Conservation (phyloP, 2,113 vertebrate genomes). For the Bubo blakistoni region DNA sequence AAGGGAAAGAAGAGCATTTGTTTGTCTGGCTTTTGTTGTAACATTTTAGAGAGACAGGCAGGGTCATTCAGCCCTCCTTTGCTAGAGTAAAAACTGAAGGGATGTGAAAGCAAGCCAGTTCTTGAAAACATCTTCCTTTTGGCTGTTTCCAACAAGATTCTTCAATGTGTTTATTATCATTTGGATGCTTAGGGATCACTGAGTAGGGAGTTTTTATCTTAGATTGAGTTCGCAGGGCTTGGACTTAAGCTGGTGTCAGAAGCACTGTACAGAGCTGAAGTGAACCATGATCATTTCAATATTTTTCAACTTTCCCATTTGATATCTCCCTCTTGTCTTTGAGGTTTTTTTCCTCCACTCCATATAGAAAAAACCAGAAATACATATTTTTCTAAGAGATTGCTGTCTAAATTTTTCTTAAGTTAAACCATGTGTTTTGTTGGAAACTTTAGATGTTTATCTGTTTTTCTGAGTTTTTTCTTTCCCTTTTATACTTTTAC, state of each 20-base stretch:
- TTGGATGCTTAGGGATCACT: neutral
- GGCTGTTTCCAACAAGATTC: neutral
- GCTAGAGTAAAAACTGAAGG: neutral
- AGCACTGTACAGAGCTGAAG: neutral
- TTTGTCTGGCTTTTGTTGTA: neutral
- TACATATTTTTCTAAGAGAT: conserved; percentile 49
- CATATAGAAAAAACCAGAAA: conserved; percentile 40
- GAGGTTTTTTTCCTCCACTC: neutral
- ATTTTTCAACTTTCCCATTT: neutral
- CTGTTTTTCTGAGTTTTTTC: conserved; percentile 27
- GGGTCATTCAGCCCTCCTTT: neutral
- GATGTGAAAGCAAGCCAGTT: neutral
- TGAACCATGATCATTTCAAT: neutral
- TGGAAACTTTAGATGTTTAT: conserved; percentile 65
- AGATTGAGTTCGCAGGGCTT: neutral
- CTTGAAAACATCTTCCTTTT: conserved; percentile 1
- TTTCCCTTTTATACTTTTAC: conserved; percentile 53
- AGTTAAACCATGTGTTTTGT: conserved; percentile 67
- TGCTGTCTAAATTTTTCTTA: conserved; percentile 52
- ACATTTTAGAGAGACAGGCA: neutral
- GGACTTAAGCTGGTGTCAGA: neutral
- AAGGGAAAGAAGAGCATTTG: neutral
- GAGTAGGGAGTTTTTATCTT: neutral
- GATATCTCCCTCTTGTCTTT: neutral
- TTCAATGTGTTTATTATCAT: conserved; percentile 11